Base-by-base conservation (phyloP, 2,113 vertebrate species). In the Cyprinodon tularosa region DNA sequence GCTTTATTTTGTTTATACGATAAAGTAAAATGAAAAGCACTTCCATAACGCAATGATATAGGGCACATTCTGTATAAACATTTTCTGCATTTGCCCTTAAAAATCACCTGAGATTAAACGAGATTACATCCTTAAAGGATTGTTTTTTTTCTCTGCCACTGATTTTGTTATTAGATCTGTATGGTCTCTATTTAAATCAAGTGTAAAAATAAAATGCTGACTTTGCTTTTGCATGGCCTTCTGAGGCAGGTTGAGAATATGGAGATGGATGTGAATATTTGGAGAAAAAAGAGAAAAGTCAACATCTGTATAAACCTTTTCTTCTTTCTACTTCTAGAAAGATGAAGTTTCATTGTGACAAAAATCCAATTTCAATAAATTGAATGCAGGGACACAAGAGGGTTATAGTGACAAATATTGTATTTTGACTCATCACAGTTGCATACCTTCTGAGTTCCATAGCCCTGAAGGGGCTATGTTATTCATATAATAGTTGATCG, bases 131-230 rank as follows among this genome's bases (percentile, higher is more conserved):
- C 72, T 75, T 78, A 2, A 73, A 72, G 69, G 76, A 66, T 12
- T 48, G 73, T 83, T 77, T 29, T 88, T 82, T 71, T 67, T 44
- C 74, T 79, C 36, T 61, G 62, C 62, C 4, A 66, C 72, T 66
- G 57, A 61, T 48, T 80, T 74, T 60, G 4, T 71, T 59, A 83
- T 86, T 85, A 69, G 75, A 72, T 80, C 74, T 45, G 36, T 60
- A 61, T 79, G 73, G 71, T 4, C 44, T 4, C 63, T 8, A 72
- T 83, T 67, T 44, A 74, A 84, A 88, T 76, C 13, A 38, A 65
- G 45, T 0, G 66, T 20, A 38, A 68, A 36, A 39, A 72, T 62
- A 74, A 37, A 14, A 22, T 71, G 15, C 44, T 60, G 42, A 62
- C 40, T 79, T 70, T 64, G 22, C 66, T 66, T 69, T 57, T 14